phyloP scores from a whole-genome alignment of 2,113 vertebrate genomes.

The Ia io region DNA sequence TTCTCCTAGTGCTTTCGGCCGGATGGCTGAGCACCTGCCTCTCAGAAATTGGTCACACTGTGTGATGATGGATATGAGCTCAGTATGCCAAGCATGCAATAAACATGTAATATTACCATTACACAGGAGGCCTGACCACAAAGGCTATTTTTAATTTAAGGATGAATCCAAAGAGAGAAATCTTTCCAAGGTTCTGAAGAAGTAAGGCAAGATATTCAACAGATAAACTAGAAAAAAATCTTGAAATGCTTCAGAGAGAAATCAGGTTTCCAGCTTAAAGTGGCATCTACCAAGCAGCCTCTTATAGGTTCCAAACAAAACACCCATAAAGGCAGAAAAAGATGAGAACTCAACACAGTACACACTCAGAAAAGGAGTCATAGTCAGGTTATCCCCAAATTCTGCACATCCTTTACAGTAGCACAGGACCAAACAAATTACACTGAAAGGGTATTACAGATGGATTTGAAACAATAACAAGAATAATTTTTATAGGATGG shows the following conservation, averaged over 20 bases:
- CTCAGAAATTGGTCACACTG: background rate
- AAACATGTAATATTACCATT: background rate
- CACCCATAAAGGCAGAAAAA: background rate
- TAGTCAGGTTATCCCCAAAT: background rate
- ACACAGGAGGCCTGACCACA: accelerated
- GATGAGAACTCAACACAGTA: background rate
- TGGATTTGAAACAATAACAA: background rate
- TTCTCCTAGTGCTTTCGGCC: background rate
- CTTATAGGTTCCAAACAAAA: background rate
- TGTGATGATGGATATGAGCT: background rate
- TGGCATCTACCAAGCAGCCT: background rate
- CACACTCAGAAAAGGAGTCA: background rate
- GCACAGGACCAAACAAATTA: background rate
- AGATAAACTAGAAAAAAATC: background rate
- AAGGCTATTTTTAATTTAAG: background rate
- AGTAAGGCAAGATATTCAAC: background rate
- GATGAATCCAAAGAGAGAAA: background rate
- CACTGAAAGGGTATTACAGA: background rate
- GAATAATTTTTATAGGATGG: background rate
- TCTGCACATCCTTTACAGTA: background rate
- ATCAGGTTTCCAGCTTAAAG: background rate
- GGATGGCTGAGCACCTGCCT: accelerated
- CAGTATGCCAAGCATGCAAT: accelerated
- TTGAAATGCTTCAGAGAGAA: background rate
- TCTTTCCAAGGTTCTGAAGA: background rate